Percentiles rank a stretch among this genome's conserved stretches.
phyloP scores from a whole-genome alignment of 2,797 vertebrate species.

The Peromyscus attwateri region DNA sequence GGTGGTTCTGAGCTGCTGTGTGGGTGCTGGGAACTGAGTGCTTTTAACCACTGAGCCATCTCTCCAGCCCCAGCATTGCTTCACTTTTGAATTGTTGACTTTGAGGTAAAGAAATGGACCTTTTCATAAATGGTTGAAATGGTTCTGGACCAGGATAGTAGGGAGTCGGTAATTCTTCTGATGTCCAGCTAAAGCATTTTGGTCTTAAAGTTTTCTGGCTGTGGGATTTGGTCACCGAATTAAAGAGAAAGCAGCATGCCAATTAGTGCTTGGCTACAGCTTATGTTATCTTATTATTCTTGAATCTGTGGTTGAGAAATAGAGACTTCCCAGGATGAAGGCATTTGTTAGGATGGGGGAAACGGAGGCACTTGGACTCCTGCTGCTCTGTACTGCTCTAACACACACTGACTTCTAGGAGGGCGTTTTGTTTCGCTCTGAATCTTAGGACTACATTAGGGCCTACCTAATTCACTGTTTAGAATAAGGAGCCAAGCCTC shows the following conservation, averaged over 20 bases:
- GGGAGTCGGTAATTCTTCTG: not conserved
- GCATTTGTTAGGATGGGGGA: conserved; percentile 15
- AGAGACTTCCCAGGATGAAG: not conserved
- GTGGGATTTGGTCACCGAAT: not conserved
- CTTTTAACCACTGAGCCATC: not conserved
- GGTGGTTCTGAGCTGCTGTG: not conserved
- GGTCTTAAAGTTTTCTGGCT: not conserved
- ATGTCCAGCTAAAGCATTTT: not conserved
- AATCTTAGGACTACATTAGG: conserved; percentile 12
- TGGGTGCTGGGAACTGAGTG: not conserved
- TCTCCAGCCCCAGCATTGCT: not conserved
- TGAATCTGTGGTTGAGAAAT: not conserved
- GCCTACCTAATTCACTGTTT: conserved; percentile 2
- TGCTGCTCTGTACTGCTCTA: not conserved
- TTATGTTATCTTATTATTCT: conserved; percentile 19
- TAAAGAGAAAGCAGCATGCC: conserved; percentile 2
- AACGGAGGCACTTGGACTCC: not conserved
- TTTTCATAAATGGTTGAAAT: not conserved
- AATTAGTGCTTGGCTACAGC: not conserved
- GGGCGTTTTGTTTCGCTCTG: conserved; percentile 30
- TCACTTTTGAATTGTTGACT: not conserved
- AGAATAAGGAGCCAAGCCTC: not conserved
- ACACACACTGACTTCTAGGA: not conserved
- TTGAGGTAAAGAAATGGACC: not conserved
- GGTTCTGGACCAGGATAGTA: not conserved